Evolutionary conservation across 2,888 invertebrate species (phyloP).

Genomic region (Acheta domesticus): DNA sequence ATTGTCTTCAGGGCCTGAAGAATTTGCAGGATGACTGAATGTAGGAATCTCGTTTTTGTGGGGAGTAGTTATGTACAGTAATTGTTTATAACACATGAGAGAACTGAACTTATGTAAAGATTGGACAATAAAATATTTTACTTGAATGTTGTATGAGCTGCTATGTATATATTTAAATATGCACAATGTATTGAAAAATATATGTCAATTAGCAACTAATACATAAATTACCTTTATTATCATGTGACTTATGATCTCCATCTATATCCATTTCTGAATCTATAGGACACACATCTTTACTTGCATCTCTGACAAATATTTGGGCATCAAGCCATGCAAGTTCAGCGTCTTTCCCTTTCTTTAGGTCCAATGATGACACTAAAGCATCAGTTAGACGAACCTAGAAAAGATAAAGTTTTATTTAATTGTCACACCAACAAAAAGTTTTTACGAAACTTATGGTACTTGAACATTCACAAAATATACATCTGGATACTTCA

Average conservation of each 20-base stretch:
- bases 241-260: background rate
- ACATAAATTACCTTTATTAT: background rate
- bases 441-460: too few relatives aligned
- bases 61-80: too few relatives aligned
- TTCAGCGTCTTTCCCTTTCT: constrained; percentile 79
- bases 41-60: too few relatives aligned
- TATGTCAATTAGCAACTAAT: background rate
- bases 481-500: too few relatives aligned
- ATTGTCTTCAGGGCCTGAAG: too few relatives aligned
- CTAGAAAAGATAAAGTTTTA: constrained; percentile 47
- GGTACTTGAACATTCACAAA: too few relatives aligned
- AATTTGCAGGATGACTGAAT: too few relatives aligned
- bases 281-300: constrained; percentile 52
- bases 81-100: too few relatives aligned
- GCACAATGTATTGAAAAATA: background rate
- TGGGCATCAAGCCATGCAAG: constrained; percentile 93
- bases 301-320: constrained; percentile 55
- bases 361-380: constrained; percentile 81
- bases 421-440: constrained; percentile 21
- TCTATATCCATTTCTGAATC: constrained; percentile 44
- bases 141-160: too few relatives aligned
- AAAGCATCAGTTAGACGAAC: constrained; percentile 88
- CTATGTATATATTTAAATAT: background rate
- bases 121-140: too few relatives aligned
- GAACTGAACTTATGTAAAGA: too few relatives aligned